Base-by-base conservation (phyloP, 1,140 invertebrate species). In the Cotesia vestalis region DNA sequence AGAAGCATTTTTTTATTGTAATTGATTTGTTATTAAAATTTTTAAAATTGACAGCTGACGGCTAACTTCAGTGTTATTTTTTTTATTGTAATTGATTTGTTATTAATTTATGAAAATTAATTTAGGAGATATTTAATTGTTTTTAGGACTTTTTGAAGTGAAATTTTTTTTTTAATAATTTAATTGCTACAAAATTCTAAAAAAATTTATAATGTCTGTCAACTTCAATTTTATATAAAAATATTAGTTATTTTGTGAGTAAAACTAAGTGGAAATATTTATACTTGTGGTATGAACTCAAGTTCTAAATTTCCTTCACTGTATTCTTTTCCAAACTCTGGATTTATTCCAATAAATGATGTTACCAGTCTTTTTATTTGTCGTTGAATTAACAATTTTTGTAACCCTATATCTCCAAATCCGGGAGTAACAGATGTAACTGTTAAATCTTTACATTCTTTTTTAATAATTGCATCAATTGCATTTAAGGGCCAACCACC, bases 401-500 rank as follows among this genome's bases (percentile, higher is more conserved):
- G 98, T 34, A 99, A 85, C 1, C 98, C 98, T 90, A 95, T 97
- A 82, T 98, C 92, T 82, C 98, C 97, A 4, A 98, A 93, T 11
- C 98, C 92, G 79, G 95, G 96, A 91, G 98, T 99, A 84, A 98
- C 99, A 66, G 96, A 97, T n/a, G 99, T 96, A 20, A 96, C 92
- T 2, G 94, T 98, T 34, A 99, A 88, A 77, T 94, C 90, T 78
- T 93, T 94, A 0, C 91, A 89, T 51, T 92, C 90, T 73, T 90
- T 92, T 71, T 92, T 88, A 9, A 94, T 86, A 40, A 99, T 74
- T 1, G 93, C 97, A 66, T 85, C 85, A 75, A 99, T 99, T 40
- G 99, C 88, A 85, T 99, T 99, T 88, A 99, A 98, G 40, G 98
- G 98, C 72, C 99, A 99, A 3, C 98, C 98, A 88, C 98, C 99